A percentile compares a stretch with the other conserved stretches of the same genome.
phyloP scores from a whole-genome alignment of 2,797 vertebrate genomes.

The Enteromius treurensis region DNA sequence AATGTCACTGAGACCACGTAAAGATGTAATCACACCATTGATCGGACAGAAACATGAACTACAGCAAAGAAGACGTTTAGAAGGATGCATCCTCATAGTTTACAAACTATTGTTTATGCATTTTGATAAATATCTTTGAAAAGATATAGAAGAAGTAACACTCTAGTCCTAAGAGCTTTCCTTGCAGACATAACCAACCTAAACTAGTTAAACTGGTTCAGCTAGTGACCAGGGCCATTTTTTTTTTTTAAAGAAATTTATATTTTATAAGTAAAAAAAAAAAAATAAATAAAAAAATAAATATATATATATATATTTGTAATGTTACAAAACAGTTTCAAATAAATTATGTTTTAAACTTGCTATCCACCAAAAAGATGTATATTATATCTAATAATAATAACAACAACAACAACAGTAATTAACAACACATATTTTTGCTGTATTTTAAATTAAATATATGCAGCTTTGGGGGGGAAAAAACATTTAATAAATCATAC shows the following conservation, averaged over 20 bases:
- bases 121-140: not conserved
- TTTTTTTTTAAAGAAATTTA: not conserved
- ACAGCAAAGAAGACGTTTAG: not conserved
- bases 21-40: not conserved
- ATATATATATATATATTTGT: not conserved
- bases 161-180: not conserved
- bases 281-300: too few species aligned
- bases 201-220: not conserved
- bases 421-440: not conserved
- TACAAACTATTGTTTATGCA: not conserved
- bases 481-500: not conserved
- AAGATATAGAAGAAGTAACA: not conserved
- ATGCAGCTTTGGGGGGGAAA: not conserved
- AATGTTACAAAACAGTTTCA: not conserved
- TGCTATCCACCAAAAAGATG: not conserved
- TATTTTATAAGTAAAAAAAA: not conserved
- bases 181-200: not conserved
- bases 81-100: not conserved
- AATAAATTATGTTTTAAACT: not conserved
- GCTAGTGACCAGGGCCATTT: not conserved
- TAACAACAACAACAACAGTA: not conserved
- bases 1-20: slow-evolving; percentile 6
- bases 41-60: not conserved
- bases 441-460: not conserved
- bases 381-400: too few species aligned